Evolutionary conservation across 23 tunicate species (phyloP), one percentile per base, ranked within the genome.

Genomic region (Trididemnum clinides): DNA sequence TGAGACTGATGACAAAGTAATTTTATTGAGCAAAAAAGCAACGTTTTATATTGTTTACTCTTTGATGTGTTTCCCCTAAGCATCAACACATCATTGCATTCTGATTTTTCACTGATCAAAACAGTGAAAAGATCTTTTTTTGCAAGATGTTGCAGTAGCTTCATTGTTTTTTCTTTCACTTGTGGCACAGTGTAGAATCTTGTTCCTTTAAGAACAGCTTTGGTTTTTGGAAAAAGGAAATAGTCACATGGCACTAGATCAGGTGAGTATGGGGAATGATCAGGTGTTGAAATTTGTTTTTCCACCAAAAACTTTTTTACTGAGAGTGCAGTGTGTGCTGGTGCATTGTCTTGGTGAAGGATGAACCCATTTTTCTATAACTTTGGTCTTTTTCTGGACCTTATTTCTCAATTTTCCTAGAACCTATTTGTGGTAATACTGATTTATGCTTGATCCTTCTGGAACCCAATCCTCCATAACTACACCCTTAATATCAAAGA

Each of bases 271-370:
- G 25, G 69, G 5, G 69, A 23, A 62, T 62, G 69, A 22, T 62
- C 26, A 20, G 5, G 27, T 62, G 69, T 62, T 20, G 69, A 19
- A 22, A 62, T 62, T 62, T 62, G 69, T 22, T 62, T 62, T 20
- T 20, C 6, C 6, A n/a, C 69, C 69, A 62, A 62, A 62, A 62
- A 62, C 27, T 62, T 20, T 22, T 12, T 49, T 15, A 49, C 54
- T 15, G 15, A 19, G n/a, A 62, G 76, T 18, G 76, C 12, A 6
- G 36, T 69, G 76, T 30, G 37, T 32, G 38, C 76, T 29, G 38
- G 76, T 69, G 38, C 76, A 69, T 69, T 69, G 76, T 69, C 70
- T 29, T 69, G 76, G 76, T 69, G 38, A 30, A 69, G 38, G 38
- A 69, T 69, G 27, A 62, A 26, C 27, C 6, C 27, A 21, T 62